phyloP scores from a whole-genome alignment of 2,797 vertebrate species.

The Sardinella longiceps region DNA sequence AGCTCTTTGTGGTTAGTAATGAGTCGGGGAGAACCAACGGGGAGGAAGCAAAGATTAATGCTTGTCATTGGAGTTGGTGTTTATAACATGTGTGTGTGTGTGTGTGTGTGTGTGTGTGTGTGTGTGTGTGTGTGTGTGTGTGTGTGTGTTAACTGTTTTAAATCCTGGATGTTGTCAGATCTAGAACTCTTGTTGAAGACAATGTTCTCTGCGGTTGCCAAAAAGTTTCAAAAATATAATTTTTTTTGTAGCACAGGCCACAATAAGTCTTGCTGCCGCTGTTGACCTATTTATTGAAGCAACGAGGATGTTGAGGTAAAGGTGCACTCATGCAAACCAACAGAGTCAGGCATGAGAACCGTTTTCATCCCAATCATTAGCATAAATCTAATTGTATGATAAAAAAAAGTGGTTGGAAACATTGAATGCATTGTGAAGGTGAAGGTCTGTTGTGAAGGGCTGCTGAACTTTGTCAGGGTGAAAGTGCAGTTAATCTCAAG shows the following conservation, averaged over 20 bases:
- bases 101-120: too few species aligned
- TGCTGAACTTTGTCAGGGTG: too few species aligned
- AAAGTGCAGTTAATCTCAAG: too few species aligned
- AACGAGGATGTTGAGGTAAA: constrained; percentile 38
- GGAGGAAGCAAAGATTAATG: not conserved
- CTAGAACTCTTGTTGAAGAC: not conserved
- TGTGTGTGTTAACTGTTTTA: not conserved
- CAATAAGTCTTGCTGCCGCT: not conserved
- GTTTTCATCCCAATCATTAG: not conserved
- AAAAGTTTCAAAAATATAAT: not conserved
- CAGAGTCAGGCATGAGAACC: constrained; percentile 33
- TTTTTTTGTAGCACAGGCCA: not conserved
- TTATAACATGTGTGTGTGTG: not conserved
- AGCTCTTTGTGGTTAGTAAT: not conserved
- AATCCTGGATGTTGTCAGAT: not conserved
- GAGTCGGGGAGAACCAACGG: too few species aligned
- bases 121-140: not conserved
- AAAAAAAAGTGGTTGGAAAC: too few species aligned
- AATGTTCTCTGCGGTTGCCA: not conserved
- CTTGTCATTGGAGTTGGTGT: not conserved
- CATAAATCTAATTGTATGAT: too few species aligned
- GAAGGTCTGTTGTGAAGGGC: too few species aligned
- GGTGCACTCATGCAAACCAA: constrained; percentile 23
- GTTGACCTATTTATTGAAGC: not conserved
- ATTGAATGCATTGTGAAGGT: too few species aligned